Evolutionary conservation across 2,113 vertebrate species (phyloP).

Genomic region (Charadrius vociferus): DNA sequence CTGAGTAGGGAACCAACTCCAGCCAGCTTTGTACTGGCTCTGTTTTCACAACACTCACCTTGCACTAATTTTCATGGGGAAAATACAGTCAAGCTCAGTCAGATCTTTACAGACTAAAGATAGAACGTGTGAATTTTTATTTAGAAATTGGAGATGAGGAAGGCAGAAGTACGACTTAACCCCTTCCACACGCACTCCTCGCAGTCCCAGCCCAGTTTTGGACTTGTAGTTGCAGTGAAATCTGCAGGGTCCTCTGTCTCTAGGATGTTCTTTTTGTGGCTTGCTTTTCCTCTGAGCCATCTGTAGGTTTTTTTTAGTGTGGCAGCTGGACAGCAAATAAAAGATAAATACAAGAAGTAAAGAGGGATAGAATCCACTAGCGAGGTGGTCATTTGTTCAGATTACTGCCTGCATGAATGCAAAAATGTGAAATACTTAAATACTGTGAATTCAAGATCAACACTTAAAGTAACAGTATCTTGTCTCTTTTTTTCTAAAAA

Average conservation of each 20-base stretch:
- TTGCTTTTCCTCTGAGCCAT: neutral
- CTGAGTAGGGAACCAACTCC: neutral
- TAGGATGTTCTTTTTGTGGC: neutral
- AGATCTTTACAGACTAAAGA: neutral
- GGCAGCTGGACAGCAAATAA: neutral
- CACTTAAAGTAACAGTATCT: neutral
- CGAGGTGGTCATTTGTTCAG: neutral
- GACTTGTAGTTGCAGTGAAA: neutral
- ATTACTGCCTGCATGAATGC: neutral
- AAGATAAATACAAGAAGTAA: neutral
- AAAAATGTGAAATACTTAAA: neutral
- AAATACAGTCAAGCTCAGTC: neutral
- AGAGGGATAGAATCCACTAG: neutral
- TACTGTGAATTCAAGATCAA: neutral
- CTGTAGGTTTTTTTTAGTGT: neutral
- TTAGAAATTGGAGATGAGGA: neutral
- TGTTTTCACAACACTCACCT: neutral
- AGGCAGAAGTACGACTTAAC: neutral
- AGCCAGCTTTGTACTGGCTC: neutral
- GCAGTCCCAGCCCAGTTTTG: neutral
- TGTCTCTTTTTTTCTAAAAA: neutral
- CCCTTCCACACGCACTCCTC: accelerated
- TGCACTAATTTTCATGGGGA: neutral
- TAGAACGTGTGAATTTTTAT: neutral
- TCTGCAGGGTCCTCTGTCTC: neutral